phyloP scores from a whole-genome alignment of 2,113 vertebrate species.

The Oncorhynchus nerka region DNA sequence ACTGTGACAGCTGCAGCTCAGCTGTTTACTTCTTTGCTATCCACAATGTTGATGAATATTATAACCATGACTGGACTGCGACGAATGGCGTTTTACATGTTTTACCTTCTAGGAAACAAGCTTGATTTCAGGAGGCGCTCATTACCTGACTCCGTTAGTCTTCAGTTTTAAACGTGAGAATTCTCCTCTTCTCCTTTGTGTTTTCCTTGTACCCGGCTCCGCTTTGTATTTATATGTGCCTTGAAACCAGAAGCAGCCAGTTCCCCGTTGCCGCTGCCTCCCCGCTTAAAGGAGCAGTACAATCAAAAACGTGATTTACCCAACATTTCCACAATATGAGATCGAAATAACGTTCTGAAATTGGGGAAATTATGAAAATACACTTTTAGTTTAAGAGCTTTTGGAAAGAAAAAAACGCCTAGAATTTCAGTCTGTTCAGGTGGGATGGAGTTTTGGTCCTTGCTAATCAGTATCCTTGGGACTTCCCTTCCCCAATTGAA shows the following conservation, averaged over 20 bases:
- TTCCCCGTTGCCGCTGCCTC: slow-evolving; percentile 61
- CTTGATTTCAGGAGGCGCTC: not conserved
- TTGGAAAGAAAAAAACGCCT: too few relatives aligned
- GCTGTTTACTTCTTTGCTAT: slow-evolving; percentile 27
- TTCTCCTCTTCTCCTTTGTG: slow-evolving; percentile 62
- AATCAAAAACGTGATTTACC: too few relatives aligned
- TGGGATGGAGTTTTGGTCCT: too few relatives aligned
- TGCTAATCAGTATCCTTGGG: too few relatives aligned
- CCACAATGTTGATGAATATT: not conserved
- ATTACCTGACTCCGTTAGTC: slow-evolving; percentile 74
- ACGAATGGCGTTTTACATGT: not conserved
- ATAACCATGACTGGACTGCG: not conserved
- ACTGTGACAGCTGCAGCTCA: slow-evolving; percentile 20
- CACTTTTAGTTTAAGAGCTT: too few relatives aligned
- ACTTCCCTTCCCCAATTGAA: too few relatives aligned
- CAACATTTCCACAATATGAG: too few relatives aligned
- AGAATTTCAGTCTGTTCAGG: too few relatives aligned
- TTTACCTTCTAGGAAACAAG: not conserved
- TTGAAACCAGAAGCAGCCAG: slow-evolving; percentile 82
- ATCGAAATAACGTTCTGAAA: too few relatives aligned
- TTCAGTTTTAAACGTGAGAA: slow-evolving; percentile 60
- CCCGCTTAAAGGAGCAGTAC: slow-evolving; percentile 36
- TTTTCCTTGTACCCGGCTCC: slow-evolving; percentile 58
- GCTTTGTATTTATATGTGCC: slow-evolving; percentile 74
- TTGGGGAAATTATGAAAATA: too few relatives aligned